Evolutionary conservation across 2,113 vertebrate species (phyloP).

Genomic region (Microcebus lehilahytsara): DNA sequence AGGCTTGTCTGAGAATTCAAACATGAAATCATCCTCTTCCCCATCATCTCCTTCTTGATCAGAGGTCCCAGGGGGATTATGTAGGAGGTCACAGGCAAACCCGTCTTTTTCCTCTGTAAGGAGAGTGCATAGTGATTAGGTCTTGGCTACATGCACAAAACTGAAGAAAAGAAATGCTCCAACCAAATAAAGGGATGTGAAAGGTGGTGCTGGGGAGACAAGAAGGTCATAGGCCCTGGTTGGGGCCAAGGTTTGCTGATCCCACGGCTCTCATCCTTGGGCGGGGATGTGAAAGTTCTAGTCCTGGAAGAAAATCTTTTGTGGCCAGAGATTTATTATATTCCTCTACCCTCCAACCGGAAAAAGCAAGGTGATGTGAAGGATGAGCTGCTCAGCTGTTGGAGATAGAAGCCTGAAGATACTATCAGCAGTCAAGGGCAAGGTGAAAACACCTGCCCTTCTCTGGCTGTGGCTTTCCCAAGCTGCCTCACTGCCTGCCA

Average conservation of each 20-base stretch:
- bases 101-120: conserved; percentile 93
- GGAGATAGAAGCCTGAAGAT: background rate
- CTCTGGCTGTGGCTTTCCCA: background rate
- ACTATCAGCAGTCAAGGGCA: background rate
- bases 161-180: background rate
- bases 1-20: conserved; percentile 96
- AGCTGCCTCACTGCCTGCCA: background rate
- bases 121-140: conserved; percentile 2
- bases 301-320: background rate
- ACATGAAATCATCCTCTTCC: conserved; percentile 91
- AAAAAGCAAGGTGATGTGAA: background rate
- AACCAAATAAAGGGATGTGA: background rate
- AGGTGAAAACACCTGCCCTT: background rate
- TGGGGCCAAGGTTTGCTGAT: background rate
- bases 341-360: background rate
- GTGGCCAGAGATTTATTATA: conserved; percentile 41
- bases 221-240: background rate
- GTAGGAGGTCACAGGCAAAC: conserved; percentile 92
- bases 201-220: background rate
- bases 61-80: conserved; percentile 89
- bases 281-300: background rate
- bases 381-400: background rate
- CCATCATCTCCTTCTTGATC: conserved; percentile 89
- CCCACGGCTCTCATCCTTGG: background rate
- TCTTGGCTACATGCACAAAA: background rate